Evolutionary conservation across 2,888 invertebrate genomes (phyloP).

Genomic region (Dicroscelio sp.): DNA sequence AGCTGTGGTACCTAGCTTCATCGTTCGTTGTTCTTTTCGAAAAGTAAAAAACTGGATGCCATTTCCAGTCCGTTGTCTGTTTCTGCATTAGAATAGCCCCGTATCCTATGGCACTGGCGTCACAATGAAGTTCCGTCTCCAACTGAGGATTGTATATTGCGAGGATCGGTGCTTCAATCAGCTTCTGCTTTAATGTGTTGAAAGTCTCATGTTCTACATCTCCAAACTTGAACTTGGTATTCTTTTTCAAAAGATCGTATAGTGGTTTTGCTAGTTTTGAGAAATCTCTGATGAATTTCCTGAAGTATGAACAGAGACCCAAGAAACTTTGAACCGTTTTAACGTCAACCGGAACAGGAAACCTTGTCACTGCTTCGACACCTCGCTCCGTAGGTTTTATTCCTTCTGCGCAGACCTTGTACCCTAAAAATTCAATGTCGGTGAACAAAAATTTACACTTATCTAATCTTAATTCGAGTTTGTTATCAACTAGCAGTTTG

Average conservation of each 20-base stretch:
- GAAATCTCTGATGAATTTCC: neutral
- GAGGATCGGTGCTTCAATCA: neutral
- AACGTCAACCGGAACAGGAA: neutral
- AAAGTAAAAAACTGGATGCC: slow-evolving; percentile 41
- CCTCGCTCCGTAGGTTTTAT: slow-evolving; percentile 1
- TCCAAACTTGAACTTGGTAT: neutral
- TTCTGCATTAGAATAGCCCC: slow-evolving; percentile 18
- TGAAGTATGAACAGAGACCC: neutral
- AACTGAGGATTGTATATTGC: neutral
- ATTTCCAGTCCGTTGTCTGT: neutral
- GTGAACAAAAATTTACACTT: neutral
- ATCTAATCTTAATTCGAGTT: neutral
- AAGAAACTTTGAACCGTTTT: slow-evolving; percentile 11
- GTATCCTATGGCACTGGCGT: slow-evolving; percentile 15
- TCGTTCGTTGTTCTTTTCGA: neutral
- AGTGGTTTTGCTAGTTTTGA: slow-evolving; percentile 21
- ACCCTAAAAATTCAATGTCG: neutral
- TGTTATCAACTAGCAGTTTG: neutral
- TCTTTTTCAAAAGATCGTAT: neutral
- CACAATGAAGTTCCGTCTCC: slow-evolving; percentile 40
- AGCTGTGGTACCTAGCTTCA: slow-evolving; percentile 23
- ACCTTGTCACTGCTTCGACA: neutral
- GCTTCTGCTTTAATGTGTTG: neutral
- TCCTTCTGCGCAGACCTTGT: neutral
- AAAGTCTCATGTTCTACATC: neutral